phyloP scores from a whole-genome alignment of 2,888 invertebrate genomes.

The Anaspis maculata region DNA sequence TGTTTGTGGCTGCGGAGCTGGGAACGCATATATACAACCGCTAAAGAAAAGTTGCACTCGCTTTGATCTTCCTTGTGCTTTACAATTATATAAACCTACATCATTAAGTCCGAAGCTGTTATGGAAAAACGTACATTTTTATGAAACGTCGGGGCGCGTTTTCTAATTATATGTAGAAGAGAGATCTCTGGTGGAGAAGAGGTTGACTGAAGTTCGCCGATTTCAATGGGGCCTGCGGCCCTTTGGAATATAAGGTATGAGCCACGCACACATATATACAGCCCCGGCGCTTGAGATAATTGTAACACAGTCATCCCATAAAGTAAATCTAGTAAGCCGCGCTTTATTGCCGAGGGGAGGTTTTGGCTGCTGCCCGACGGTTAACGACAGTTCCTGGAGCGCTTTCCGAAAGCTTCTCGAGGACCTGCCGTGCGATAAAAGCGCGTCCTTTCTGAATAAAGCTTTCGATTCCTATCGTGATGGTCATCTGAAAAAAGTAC shows the following conservation, averaged over 20 bases:
- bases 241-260: neutral
- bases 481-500: too few relatives aligned
- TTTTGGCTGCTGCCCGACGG: constrained; percentile 2
- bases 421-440: constrained; percentile 4
- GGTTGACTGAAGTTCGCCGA: neutral
- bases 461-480: neutral
- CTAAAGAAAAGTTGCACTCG: constrained; percentile 2
- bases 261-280: neutral
- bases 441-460: constrained; percentile 3
- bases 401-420: constrained; percentile 1
- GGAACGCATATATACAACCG: neutral
- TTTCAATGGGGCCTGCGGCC: neutral
- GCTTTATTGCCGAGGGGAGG: constrained; percentile 3
- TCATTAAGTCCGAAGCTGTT: constrained; percentile 21
- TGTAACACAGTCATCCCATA: constrained; percentile 14
- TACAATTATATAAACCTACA: constrained; percentile 19
- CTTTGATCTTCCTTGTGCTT: constrained; percentile 16
- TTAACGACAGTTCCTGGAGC: constrained; percentile 2
- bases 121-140: constrained; percentile 17
- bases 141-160: neutral
- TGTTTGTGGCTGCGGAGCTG: neutral
- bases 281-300: constrained; percentile 6
- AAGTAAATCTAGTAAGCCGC: constrained; percentile 13
- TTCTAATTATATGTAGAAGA: neutral
- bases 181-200: too few relatives aligned